A percentile compares a stretch with the other conserved stretches of the same genome.
Evolutionary conservation across 2,888 invertebrate species (phyloP).

Genomic region (Nymphalis c-album): DNA sequence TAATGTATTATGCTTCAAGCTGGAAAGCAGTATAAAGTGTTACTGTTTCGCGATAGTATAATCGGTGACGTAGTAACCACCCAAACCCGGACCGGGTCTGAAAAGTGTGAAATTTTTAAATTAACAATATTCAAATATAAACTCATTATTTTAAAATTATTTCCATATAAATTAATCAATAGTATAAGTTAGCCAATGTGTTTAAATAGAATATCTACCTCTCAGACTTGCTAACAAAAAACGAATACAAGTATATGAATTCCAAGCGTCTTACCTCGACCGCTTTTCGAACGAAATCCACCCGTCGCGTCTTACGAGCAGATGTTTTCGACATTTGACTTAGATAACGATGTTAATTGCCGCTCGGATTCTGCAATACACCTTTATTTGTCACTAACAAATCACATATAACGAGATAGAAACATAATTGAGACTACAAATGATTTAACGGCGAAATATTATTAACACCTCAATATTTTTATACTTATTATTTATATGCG

Average conservation of each 20-base stretch:
- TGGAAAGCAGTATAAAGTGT: too few relatives aligned
- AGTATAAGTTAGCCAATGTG: background rate
- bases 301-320: constrained; percentile 21
- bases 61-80: too few relatives aligned
- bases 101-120: too few relatives aligned
- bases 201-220: constrained; percentile 7
- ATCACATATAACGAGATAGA: constrained; percentile 9
- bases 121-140: too few relatives aligned
- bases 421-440: background rate
- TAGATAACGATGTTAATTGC: constrained; percentile 49
- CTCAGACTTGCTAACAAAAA: constrained; percentile 17
- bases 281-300: constrained; percentile 22
- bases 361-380: constrained; percentile 23
- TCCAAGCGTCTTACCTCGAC: constrained; percentile 30
- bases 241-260: constrained; percentile 15
- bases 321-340: constrained; percentile 39
- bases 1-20: too few relatives aligned
- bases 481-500: too few relatives aligned
- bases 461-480: too few relatives aligned
- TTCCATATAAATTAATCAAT: constrained; percentile 1
- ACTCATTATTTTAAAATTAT: background rate
- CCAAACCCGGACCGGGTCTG: too few relatives aligned
- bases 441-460: too few relatives aligned
- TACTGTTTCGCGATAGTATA: too few relatives aligned
- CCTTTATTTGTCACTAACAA: constrained; percentile 22